A percentile compares a stretch with the other conserved stretches of the same genome.
These are phyloP conservation scores for Glaucomys volans DNA, from an alignment of 2,113 vertebrate species.

Conservation along the genomic window DNA sequence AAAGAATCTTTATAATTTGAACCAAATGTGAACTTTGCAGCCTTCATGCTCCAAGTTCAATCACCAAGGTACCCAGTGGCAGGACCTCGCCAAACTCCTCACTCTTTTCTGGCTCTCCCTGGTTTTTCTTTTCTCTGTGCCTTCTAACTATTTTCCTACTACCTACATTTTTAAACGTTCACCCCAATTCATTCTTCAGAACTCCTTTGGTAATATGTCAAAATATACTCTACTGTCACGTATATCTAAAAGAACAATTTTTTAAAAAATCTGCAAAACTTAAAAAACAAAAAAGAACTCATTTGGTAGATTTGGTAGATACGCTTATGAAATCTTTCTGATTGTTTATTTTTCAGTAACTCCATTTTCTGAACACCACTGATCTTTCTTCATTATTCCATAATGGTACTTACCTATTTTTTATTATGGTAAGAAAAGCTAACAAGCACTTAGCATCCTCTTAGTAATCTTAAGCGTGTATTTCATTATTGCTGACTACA, in stretches of 20 bases:
- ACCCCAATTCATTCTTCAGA: neutral
- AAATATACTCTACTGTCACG: too few relatives aligned
- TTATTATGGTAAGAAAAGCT: neutral
- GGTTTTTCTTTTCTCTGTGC: neutral
- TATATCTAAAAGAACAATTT: too few relatives aligned
- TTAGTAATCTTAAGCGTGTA: neutral
- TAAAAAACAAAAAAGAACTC: neutral
- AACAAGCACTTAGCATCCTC: neutral
- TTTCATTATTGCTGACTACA: neutral
- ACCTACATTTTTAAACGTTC: neutral
- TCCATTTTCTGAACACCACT: neutral
- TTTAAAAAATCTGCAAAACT: too few relatives aligned
- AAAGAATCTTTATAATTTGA: neutral
- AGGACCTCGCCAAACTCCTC: neutral
- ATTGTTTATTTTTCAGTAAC: neutral
- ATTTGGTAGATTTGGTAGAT: neutral
- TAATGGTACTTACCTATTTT: neutral
- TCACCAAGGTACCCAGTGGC: accelerated
- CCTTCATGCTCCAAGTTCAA: neutral
- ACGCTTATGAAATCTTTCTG: neutral
- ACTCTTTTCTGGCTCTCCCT: too few relatives aligned
- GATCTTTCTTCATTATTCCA: neutral
- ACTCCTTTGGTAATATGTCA: neutral
- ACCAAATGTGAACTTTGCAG: neutral
- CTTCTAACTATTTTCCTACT: neutral